Percentiles rank a stretch among this genome's conserved stretches.
phyloP scores from a whole-genome alignment of 2,888 invertebrate species.

The Drosophila affinis region DNA sequence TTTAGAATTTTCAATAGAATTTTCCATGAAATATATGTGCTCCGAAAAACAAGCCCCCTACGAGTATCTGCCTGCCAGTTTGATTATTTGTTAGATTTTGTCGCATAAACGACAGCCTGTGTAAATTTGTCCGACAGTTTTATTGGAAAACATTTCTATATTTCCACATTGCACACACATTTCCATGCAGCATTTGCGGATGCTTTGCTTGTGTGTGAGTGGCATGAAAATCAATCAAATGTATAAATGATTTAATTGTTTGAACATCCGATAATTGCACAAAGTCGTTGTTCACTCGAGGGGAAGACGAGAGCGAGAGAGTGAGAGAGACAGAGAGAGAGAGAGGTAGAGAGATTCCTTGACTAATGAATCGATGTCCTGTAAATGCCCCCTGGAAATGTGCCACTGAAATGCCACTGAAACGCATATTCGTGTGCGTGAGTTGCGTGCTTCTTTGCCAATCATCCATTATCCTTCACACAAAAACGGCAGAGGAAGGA shows the following conservation, averaged over 20 bases:
- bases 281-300: conserved; percentile 6
- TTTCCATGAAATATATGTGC: conserved; percentile 39
- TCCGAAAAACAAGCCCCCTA: background rate
- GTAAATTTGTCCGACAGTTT: conserved; percentile 49
- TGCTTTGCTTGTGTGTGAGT: background rate
- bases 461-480: conserved; percentile 37
- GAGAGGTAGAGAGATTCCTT: background rate
- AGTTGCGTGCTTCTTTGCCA: conserved; percentile 51
- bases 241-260: conserved; percentile 24
- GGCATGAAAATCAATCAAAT: conserved; percentile 30
- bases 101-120: conserved; percentile 35
- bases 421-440: conserved; percentile 1
- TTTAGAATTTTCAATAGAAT: conserved; percentile 64
- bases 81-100: conserved; percentile 42
- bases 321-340: background rate
- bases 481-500: conserved; percentile 24
- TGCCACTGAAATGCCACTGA: conserved; percentile 15
- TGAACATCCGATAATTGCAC: conserved; percentile 16
- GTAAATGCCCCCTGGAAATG: conserved; percentile 9
- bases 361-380: conserved; percentile 15
- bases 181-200: conserved; percentile 21
- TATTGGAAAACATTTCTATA: conserved; percentile 32
- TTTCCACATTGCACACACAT: conserved; percentile 37
- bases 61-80: background rate
- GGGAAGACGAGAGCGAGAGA: background rate